Percentiles rank a stretch among this genome's conserved stretches.
Evolutionary conservation across 2,888 invertebrate species (phyloP).

Genomic region (Drepanosiphum platanoidis): DNA sequence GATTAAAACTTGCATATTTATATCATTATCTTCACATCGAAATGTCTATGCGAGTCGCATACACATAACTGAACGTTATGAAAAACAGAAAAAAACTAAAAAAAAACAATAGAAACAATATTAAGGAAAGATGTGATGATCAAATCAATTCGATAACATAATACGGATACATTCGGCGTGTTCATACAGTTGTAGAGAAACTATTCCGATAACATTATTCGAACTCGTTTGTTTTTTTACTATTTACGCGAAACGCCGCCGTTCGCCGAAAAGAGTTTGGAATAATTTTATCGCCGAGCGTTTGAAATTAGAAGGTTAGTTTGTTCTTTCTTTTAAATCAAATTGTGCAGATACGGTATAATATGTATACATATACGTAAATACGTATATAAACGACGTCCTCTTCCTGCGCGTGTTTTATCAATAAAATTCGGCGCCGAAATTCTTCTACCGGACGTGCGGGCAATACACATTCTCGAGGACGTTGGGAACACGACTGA

Average conservation of each 20-base stretch:
- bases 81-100: no score
- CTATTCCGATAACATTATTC: background rate
- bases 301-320: conserved; percentile 18
- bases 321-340: background rate
- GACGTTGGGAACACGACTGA: conserved; percentile 22
- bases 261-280: background rate
- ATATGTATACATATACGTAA: background rate
- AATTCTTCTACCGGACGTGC: conserved; percentile 54
- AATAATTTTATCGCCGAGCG: background rate
- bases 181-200: no score
- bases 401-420: background rate
- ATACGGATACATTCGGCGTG: no score
- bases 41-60: no score
- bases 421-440: conserved; percentile 50
- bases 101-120: no score
- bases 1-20: no score
- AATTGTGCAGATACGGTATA: background rate
- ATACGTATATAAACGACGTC: background rate
- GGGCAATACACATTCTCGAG: conserved; percentile 7
- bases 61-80: no score
- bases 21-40: no score
- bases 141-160: no score
- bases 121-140: no score
- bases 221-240: background rate
- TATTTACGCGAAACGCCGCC: background rate